phyloP scores from a whole-genome alignment of 2,113 vertebrate genomes.

The Cyprinus carpio region DNA sequence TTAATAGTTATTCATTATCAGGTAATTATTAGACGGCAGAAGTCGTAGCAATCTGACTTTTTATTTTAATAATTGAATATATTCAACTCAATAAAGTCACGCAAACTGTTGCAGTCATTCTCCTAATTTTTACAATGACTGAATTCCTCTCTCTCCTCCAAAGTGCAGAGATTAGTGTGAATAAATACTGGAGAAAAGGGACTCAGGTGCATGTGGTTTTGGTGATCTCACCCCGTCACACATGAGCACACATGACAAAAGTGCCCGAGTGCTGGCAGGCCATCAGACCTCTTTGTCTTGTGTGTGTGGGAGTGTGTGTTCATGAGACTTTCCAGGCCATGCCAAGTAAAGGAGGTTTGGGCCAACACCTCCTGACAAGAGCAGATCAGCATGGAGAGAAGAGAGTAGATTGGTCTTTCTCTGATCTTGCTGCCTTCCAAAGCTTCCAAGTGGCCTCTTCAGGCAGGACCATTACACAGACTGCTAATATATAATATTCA shows the following conservation, averaged over 20 bases:
- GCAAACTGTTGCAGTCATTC: slow-evolving; percentile 8
- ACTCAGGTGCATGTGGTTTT: slow-evolving; percentile 56
- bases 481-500: neutral
- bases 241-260: too few species aligned
- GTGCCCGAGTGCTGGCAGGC: too few species aligned
- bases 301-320: too few species aligned
- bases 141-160: slow-evolving; percentile 15
- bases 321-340: too few species aligned
- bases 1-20: neutral
- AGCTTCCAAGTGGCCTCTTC: too few species aligned
- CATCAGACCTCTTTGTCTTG: too few species aligned
- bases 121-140: slow-evolving; percentile 1
- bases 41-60: neutral
- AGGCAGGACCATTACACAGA: neutral
- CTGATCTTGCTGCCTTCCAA: too few species aligned
- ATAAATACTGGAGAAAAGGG: slow-evolving; percentile 46
- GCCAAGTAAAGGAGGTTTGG: too few species aligned
- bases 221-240: too few species aligned
- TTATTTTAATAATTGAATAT: neutral
- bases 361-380: too few species aligned
- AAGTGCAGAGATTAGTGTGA: slow-evolving; percentile 37
- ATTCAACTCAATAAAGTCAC: neutral
- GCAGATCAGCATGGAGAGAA: too few species aligned
- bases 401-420: too few species aligned
- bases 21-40: neutral